Conservation (phyloP, 1,140 invertebrate species). For the Aphelenchoides fujianensis region DNA sequence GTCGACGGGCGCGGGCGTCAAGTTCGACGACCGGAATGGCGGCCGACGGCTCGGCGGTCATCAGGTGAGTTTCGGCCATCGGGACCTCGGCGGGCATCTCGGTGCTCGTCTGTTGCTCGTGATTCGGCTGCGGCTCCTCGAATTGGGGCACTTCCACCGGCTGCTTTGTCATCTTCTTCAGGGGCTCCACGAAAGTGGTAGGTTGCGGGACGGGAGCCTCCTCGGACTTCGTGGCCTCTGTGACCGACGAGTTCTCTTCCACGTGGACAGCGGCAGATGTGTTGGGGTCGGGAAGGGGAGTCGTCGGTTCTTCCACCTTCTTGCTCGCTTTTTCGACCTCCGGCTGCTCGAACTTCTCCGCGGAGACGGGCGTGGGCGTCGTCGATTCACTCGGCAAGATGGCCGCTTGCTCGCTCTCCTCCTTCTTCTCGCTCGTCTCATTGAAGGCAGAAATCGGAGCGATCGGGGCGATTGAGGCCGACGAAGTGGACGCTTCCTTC, state of each 20-base stretch:
- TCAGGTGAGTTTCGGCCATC: slow-evolving; percentile 9
- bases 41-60: neutral
- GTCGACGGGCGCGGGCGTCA: neutral
- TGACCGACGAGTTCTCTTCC: neutral
- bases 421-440: too few relatives aligned
- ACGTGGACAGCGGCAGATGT: neutral
- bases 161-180: neutral
- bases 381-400: neutral
- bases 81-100: neutral
- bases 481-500: too few relatives aligned
- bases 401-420: neutral
- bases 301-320: neutral
- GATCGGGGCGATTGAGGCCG: too few relatives aligned
- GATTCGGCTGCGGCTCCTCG: neutral
- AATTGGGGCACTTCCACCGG: neutral
- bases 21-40: neutral
- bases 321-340: neutral
- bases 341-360: neutral
- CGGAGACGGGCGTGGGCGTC: neutral
- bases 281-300: neutral
- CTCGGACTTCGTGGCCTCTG: neutral
- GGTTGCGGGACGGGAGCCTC: too few relatives aligned
- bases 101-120: neutral
- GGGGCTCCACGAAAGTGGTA: neutral
- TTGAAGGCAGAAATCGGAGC: too few relatives aligned